Base-by-base conservation (phyloP, 2,113 vertebrate species). In the Sinosuthora webbiana region DNA sequence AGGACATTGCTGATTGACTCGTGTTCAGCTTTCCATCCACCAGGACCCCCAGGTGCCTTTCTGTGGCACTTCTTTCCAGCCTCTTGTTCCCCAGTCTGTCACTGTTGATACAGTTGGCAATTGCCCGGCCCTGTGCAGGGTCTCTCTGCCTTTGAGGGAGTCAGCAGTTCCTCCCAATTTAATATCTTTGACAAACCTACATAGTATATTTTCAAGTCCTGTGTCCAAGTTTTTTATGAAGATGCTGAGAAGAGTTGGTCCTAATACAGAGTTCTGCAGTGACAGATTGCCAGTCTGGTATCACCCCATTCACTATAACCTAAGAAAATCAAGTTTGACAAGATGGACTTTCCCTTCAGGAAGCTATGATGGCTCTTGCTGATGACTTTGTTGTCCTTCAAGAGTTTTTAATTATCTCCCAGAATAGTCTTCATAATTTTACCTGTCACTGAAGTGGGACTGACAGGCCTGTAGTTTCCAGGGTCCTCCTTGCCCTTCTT, bases 21-120 rank as follows among this genome's bases (percentile, higher is more conserved):
- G 2, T 31, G 21, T 73, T 27, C 10, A 10, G 3, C 17, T 7
- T 41, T 3, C 5, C 31, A 17, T 2, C 0, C 0, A 18, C 20
- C 41, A 55, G 41, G 49, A 49, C 17, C 13, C 33, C 9, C 30
- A 35, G 3, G 6, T 41, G 2, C 15, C n/a, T 79, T 70, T 55
- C 49, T 8, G 4, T 31, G 57, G 11, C 16, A 6, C 57, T 64
- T 20, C 25, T 71, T 5, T 71, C 42, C 42, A 64, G 17, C 35
- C 3, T 73, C 31, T 56, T 22, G 8, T 49, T 64, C 18, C 14
- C 21, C 31, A 16, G 25, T 31, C 35, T 60, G 56, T 24, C 19
- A 41, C 41, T 41, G 41, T 41, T 23, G 9, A 37, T 57, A 13
- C 1, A 7, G 7, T 8, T 73, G 59, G 9, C 20, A 16, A 11